Evolutionary conservation across 2,888 invertebrate species (phyloP).

Genomic region (Raillietiella orientalis): DNA sequence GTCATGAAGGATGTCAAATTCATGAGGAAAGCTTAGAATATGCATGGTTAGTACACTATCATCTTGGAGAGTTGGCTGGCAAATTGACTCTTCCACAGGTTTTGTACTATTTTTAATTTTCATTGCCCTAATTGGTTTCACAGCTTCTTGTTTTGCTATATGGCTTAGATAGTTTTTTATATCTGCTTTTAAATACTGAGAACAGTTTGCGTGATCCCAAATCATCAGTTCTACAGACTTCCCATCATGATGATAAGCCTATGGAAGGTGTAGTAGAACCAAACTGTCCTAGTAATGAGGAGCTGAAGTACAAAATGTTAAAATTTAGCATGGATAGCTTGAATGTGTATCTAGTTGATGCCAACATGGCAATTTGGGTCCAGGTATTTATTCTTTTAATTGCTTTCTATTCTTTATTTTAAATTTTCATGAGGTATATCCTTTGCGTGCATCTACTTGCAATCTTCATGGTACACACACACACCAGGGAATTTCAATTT

Average conservation of each 20-base stretch:
- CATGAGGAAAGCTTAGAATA: conserved; percentile 90
- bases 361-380: conserved; percentile 49
- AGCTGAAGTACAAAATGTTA: conserved; percentile 76
- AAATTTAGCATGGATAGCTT: conserved; percentile 58
- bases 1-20: conserved; percentile 53
- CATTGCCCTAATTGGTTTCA: conserved; percentile 6
- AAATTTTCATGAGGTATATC: conserved; percentile 26
- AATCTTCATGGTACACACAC: conserved; percentile 82
- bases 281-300: conserved; percentile 42
- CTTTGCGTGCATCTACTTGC: conserved; percentile 57
- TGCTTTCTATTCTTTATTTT: conserved; percentile 2
- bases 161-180: conserved; percentile 53
- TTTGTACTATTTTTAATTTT: too few species aligned
- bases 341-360: conserved; percentile 65
- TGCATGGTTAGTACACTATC: conserved; percentile 82
- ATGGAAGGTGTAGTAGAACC: conserved; percentile 7
- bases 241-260: conserved; percentile 32
- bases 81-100: conserved; percentile 55
- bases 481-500: too few species aligned
- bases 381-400: conserved; percentile 22
- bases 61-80: conserved; percentile 70
- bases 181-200: conserved; percentile 57
- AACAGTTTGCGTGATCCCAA: conserved; percentile 58
- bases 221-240: conserved; percentile 32
- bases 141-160: conserved; percentile 52